Conservation (phyloP, 1,140 invertebrate genomes). For the Mizuhopecten yessoensis region DNA sequence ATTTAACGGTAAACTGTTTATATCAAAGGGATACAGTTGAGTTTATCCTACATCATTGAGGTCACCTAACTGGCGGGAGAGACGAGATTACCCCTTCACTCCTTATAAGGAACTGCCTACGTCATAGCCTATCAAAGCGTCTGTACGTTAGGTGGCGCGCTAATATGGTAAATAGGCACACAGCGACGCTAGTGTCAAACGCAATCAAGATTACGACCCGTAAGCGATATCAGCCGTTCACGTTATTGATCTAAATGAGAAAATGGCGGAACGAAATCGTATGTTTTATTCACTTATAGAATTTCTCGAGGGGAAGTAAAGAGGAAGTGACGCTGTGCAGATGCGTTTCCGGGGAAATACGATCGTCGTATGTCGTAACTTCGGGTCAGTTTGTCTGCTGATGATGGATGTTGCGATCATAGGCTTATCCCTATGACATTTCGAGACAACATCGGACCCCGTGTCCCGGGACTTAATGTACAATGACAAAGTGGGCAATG, state of each 20-base stretch:
- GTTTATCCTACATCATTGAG: background rate
- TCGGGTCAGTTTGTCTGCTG: background rate
- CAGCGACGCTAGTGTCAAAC: slow-evolving; percentile 31
- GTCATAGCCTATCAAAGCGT: slow-evolving; percentile 12
- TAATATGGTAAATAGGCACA: slow-evolving; percentile 33
- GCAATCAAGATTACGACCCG: background rate
- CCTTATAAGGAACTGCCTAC: slow-evolving; percentile 2
- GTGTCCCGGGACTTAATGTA: background rate
- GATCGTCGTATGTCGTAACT: background rate
- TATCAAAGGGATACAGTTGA: background rate
- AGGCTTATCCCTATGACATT: background rate
- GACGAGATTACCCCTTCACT: background rate
- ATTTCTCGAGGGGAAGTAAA: background rate
- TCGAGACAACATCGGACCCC: background rate
- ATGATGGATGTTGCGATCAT: background rate
- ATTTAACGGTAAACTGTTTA: background rate
- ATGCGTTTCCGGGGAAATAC: slow-evolving; percentile 7
- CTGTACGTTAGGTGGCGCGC: slow-evolving; percentile 10
- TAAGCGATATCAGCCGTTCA: slow-evolving; percentile 16
- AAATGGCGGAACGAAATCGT: slow-evolving; percentile 25
- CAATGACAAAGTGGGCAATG: slow-evolving; percentile 19
- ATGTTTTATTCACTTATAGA: slow-evolving; percentile 30
- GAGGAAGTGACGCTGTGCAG: background rate
- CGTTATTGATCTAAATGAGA: slow-evolving; percentile 21
- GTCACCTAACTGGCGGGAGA: background rate